A percentile compares a stretch with the other conserved stretches of the same genome.
Evolutionary conservation across 2,888 invertebrate genomes (phyloP).

Genomic region (Cantharis flavilabris): DNA sequence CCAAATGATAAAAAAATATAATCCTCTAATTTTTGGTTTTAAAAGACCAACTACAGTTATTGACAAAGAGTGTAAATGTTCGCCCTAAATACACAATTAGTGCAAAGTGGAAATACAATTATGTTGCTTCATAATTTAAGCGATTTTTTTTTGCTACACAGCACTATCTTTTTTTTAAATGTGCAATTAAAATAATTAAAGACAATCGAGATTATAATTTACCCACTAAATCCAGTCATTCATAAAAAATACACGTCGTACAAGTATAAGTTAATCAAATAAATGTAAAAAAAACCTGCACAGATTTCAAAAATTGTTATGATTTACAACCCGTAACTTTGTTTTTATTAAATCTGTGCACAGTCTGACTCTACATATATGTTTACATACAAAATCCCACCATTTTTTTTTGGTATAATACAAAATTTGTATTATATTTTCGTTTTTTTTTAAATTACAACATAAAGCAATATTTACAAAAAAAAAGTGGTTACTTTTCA

Average conservation of each 20-base stretch:
- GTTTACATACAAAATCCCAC: not conserved
- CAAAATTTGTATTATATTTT: not conserved
- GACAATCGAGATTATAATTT: slow-evolving; percentile 5
- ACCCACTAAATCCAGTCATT: slow-evolving; percentile 17
- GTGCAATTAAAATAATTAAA: slow-evolving; percentile 13
- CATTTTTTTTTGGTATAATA: not conserved
- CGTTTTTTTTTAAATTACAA: not conserved
- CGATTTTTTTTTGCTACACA: slow-evolving; percentile 13
- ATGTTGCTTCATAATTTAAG: slow-evolving; percentile 5
- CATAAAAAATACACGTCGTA: slow-evolving; percentile 20
- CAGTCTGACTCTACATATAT: not conserved
- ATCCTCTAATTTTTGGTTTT: slow-evolving; percentile 23
- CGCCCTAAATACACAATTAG: slow-evolving; percentile 22
- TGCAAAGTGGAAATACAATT: slow-evolving; percentile 17
- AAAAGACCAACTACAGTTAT: slow-evolving; percentile 19
- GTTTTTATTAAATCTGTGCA: not conserved
- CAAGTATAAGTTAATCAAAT: slow-evolving; percentile 8
- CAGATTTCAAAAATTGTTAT: slow-evolving; percentile 1
- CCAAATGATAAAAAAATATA: slow-evolving; percentile 31
- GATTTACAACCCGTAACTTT: slow-evolving; percentile 4
- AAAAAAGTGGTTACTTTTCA: not conserved
- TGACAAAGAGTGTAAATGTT: slow-evolving; percentile 23
- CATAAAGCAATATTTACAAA: not conserved
- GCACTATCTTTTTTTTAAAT: slow-evolving; percentile 21
- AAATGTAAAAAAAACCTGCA: slow-evolving; percentile 4